These are phyloP conservation scores for Salvelinus namaycush DNA, from an alignment of 2,113 vertebrate genomes.

Conservation along the genomic window DNA sequence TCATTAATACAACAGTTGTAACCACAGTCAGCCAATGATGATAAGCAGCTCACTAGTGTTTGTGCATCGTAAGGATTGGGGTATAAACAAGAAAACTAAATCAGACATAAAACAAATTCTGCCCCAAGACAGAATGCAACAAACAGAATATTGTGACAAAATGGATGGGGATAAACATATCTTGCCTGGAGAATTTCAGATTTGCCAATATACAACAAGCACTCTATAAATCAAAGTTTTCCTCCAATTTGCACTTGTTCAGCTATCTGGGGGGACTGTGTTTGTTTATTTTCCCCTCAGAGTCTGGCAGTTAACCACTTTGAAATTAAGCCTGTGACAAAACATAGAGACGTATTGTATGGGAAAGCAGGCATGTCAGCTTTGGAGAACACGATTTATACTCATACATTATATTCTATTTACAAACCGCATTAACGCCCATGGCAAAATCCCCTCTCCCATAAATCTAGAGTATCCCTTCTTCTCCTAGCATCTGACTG, in stretches of 20 bases:
- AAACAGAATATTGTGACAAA: constrained; percentile 61
- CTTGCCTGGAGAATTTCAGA: constrained; percentile 56
- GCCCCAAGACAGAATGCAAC: constrained; percentile 49
- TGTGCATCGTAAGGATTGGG: constrained; percentile 47
- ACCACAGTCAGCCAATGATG: constrained; percentile 48
- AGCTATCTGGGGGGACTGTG: constrained; percentile 46
- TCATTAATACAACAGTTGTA: constrained; percentile 61
- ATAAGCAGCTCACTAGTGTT: constrained; percentile 54
- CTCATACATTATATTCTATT: constrained; percentile 56
- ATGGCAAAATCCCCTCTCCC: constrained; percentile 34
- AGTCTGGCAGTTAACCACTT: constrained; percentile 33
- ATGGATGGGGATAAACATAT: constrained; percentile 50
- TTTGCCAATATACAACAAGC: constrained; percentile 51
- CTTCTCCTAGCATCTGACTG: constrained; percentile 33
- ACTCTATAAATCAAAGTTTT: constrained; percentile 62
- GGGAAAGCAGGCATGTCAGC: constrained; percentile 9
- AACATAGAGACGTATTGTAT: constrained; percentile 34
- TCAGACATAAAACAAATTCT: constrained; percentile 47
- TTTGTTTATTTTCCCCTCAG: constrained; percentile 51
- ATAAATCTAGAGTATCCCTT: constrained; percentile 47
- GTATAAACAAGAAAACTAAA: constrained; percentile 41
- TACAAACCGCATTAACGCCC: constrained; percentile 62
- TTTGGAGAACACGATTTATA: constrained; percentile 36
- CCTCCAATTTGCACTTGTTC: constrained; percentile 54
- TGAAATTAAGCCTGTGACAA: constrained; percentile 55